These are phyloP conservation scores for Trichogramma pretiosum DNA, from an alignment of 1,140 invertebrate genomes.

Conservation along the genomic window DNA sequence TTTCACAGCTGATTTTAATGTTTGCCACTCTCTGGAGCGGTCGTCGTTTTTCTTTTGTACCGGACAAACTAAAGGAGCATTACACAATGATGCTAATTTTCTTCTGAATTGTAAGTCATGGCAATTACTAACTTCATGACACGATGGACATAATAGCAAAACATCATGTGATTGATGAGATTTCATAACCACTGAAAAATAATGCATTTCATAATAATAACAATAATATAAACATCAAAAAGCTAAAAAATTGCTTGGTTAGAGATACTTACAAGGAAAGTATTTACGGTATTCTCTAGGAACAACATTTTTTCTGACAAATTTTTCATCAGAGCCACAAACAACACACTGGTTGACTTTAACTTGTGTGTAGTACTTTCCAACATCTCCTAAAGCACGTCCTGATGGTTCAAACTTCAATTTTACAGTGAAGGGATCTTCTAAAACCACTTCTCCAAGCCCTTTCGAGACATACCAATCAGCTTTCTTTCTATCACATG, in stretches of 20 bases:
- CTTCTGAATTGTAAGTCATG: slow-evolving; percentile 56
- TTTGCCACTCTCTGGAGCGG: slow-evolving; percentile 38
- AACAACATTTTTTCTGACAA: slow-evolving; percentile 72
- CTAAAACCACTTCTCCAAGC: slow-evolving; percentile 52
- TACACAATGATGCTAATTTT: slow-evolving; percentile 53
- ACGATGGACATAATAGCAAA: slow-evolving; percentile 62
- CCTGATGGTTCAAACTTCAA: slow-evolving; percentile 76
- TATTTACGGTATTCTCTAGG: slow-evolving; percentile 77
- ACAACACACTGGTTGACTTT: slow-evolving; percentile 81
- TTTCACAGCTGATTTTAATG: slow-evolving; percentile 58
- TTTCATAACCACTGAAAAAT: slow-evolving; percentile 59
- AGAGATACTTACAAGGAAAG: slow-evolving; percentile 55
- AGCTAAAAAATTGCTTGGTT: background rate
- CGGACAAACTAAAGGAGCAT: slow-evolving; percentile 52
- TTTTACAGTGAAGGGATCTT: slow-evolving; percentile 65
- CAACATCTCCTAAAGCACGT: slow-evolving; percentile 58
- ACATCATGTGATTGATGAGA: slow-evolving; percentile 78
- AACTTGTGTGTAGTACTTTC: slow-evolving; percentile 62
- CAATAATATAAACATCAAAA: no score
- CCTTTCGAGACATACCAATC: slow-evolving; percentile 68
- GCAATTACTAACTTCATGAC: slow-evolving; percentile 65
- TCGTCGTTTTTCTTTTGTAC: slow-evolving; percentile 24
- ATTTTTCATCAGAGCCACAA: slow-evolving; percentile 62
- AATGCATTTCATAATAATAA: slow-evolving; percentile 18
- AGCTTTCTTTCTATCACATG: slow-evolving; percentile 73